A percentile compares a stretch with the other conserved stretches of the same genome.
Evolutionary conservation across 2,113 vertebrate species (phyloP).

Genomic region (Austrofundulus limnaeus): DNA sequence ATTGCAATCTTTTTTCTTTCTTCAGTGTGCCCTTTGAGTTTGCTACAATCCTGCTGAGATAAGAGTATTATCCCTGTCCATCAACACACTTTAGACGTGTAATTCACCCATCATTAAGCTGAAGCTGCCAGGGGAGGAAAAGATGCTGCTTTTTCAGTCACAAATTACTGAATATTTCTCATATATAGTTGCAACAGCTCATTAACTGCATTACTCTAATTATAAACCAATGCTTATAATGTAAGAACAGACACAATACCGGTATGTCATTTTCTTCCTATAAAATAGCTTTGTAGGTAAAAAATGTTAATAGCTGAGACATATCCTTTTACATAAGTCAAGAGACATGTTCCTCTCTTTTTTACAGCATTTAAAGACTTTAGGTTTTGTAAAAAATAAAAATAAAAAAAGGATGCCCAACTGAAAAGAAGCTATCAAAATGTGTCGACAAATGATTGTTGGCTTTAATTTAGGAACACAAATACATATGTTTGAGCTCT

Average conservation of each 20-base stretch:
- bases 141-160: neutral
- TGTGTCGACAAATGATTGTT: neutral
- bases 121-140: constrained; percentile 16
- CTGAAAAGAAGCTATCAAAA: too few relatives aligned
- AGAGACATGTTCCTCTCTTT: too few relatives aligned
- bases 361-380: too few relatives aligned
- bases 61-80: constrained; percentile 54
- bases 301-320: too few relatives aligned
- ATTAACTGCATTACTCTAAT: neutral
- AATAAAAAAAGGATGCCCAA: too few relatives aligned
- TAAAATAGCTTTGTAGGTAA: neutral
- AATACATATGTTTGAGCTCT: constrained; percentile 5
- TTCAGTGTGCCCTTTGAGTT: constrained; percentile 47
- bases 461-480: neutral
- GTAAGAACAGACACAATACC: too few relatives aligned
- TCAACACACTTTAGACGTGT: constrained; percentile 42
- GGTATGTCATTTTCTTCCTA: neutral
- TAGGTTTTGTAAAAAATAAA: too few relatives aligned
- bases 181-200: neutral
- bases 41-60: constrained; percentile 46
- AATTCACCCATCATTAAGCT: constrained; percentile 15
- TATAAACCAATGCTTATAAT: too few relatives aligned
- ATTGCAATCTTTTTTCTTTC: constrained; percentile 43
- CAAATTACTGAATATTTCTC: neutral
- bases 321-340: too few relatives aligned